These are phyloP conservation scores for Diorhabda elongata DNA, from an alignment of 1,140 invertebrate species.

Conservation along the genomic window DNA sequence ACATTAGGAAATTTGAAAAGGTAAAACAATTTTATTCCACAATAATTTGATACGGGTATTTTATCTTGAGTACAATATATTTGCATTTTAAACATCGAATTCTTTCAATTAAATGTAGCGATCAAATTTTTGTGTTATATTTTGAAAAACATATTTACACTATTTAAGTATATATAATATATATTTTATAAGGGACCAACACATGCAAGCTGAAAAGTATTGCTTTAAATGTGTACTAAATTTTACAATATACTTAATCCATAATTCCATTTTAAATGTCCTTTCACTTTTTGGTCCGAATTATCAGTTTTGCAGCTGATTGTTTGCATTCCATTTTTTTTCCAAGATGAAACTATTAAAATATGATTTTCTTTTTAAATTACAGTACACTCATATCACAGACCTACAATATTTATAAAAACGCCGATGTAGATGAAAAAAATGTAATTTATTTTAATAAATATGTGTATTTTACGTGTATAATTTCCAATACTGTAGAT, in stretches of 20 bases:
- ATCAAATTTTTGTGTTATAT: constrained; percentile 11
- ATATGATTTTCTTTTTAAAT: constrained; percentile 35
- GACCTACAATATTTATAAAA: constrained; percentile 46
- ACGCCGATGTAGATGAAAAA: background rate
- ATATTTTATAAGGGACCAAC: constrained; percentile 39
- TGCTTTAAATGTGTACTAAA: constrained; percentile 44
- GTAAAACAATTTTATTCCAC: constrained; percentile 5
- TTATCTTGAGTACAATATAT: constrained; percentile 5
- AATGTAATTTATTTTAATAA: no score
- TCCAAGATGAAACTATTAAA: constrained; percentile 33
- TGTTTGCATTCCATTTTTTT: constrained; percentile 24
- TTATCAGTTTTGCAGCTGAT: constrained; percentile 32
- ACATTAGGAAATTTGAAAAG: constrained; percentile 10
- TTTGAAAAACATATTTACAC: constrained; percentile 27
- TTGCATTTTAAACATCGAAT: background rate
- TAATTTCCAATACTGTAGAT: no score
- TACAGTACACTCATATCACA: constrained; percentile 48
- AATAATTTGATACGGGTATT: constrained; percentile 8
- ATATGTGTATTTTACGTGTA: no score
- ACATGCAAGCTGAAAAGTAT: constrained; percentile 42
- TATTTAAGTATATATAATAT: constrained; percentile 26
- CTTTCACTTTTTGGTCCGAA: constrained; percentile 42
- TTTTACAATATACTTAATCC: constrained; percentile 28
- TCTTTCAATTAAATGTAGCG: background rate
- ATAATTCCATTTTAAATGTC: constrained; percentile 22